phyloP scores from a whole-genome alignment of 2,113 vertebrate genomes.

The Salminus brasiliensis region DNA sequence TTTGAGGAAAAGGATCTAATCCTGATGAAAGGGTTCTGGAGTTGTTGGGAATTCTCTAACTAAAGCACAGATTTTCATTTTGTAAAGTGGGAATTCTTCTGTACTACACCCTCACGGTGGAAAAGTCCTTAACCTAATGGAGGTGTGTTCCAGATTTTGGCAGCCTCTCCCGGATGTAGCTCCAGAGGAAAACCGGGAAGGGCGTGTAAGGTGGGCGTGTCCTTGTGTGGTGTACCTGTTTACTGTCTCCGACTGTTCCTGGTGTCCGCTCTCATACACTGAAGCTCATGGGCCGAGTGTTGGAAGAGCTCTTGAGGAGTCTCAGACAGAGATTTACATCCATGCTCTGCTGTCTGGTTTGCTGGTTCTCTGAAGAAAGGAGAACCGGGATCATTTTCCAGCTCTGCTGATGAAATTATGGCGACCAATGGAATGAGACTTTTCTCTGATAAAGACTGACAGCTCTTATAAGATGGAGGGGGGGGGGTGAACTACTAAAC shows the following conservation, averaged over 20 bases:
- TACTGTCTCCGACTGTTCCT: not conserved
- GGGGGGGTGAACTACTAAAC: constrained; percentile 59
- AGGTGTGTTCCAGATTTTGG: not conserved
- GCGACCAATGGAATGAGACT: not conserved
- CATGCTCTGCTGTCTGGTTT: not conserved
- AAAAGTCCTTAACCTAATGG: not conserved
- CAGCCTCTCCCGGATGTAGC: not conserved
- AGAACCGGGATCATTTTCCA: too few relatives aligned
- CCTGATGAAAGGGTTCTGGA: too few relatives aligned
- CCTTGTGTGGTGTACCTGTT: not conserved
- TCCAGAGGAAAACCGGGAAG: not conserved
- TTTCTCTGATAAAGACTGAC: constrained; percentile 16
- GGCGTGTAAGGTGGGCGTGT: not conserved
- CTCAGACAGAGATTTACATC: not conserved
- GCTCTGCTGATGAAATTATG: not conserved
- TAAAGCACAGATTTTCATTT: not conserved
- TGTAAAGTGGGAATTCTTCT: not conserved
- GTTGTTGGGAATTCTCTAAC: not conserved
- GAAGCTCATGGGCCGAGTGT: not conserved
- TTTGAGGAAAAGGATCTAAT: not conserved
- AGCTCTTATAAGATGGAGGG: constrained; percentile 46
- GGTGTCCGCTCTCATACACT: not conserved
- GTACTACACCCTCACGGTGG: not conserved
- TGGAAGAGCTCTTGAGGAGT: not conserved
- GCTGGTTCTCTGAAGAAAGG: not conserved